Evolutionary conservation across 2,113 vertebrate species (phyloP), one percentile per base, ranked within the genome.

Genomic region (Dasyprocta punctata): DNA sequence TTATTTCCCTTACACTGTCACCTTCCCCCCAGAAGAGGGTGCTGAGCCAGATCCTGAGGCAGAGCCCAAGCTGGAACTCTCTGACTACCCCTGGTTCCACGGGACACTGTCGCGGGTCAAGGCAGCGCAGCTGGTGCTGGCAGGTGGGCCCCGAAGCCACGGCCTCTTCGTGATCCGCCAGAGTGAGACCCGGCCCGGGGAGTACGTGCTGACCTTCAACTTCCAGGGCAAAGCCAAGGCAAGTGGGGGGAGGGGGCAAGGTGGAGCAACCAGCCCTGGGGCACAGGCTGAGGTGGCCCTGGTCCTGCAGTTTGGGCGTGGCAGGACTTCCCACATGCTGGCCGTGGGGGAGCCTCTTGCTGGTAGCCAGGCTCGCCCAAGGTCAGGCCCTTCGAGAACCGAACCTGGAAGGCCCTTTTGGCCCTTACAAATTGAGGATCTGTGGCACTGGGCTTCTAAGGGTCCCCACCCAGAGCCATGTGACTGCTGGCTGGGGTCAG

Each of bases 171-270:
- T 99, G 98, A 99, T 99, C 95, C 99, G 99, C 49, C 99, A 99
- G 98, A 99, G 99, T 0, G 99, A 99, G 98, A 99, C 99, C 0
- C 99, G 99, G 63, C 99, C 99, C 0, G 99, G 99, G 33, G 99
- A 99, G 96, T 99, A 99, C 0, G 99, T 99, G 80, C 99, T 99
- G 95, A 99, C 99, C 96, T 99, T 99, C 98, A 99, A 99, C 98
- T 99, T 99, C 99, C 99, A 99, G 98, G 99, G 99, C 65, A 99
- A 99, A 98, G 99, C 99, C 5, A 99, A 99, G 99, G 99, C 99
- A 98, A 89, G 99, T 5, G 0, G 0, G 33, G 16, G 20, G 16
- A 3, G 4, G 9, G 7, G 19, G 1, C 28, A 4, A 30, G 36
- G 26, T 38, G 6, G 1, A 22, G n/a, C 3, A 3, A 24, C 60